Base-by-base conservation (phyloP, 1,140 invertebrate genomes). In the Orchesella cincta region DNA sequence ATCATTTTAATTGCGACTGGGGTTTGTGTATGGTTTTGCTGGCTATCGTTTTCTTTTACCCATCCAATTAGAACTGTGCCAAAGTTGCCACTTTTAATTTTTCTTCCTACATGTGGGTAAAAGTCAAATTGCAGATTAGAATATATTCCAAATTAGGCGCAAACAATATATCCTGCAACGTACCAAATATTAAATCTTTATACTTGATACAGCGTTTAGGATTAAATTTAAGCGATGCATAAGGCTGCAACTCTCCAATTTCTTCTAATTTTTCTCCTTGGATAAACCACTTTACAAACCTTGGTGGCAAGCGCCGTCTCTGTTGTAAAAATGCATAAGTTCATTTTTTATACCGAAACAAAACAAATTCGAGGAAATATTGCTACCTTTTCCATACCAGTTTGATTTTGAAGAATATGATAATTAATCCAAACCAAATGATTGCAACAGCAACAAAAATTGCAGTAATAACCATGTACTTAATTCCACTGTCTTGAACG, bases 1-100 rank as follows among this genome's bases (percentile, higher is more conserved):
- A 74, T 74, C 2, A 51, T 54, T n/a, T 74, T 74, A n/a, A 18
- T 33, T 20, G 73, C 73, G 28, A 74, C 57, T 75, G 39, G 39
- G 8, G 39, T 46, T n/a, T n/a, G n/a, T n/a, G n/a, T n/a, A n/a
- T n/a, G n/a, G n/a, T n/a, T n/a, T n/a, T n/a, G n/a, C n/a, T n/a
- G n/a, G 39, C 39, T 46, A 20, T 8, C 8, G 39, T 46, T 46
- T 8, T 46, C 39, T 46, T 46, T 46, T 8, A 46, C 8, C 39
- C 20, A 12, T 46, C 39, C 39, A 8, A 46, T 12, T 46, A 12
- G 39, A 20, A 46, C 39, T 20, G 8, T 46, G 39, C 39, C 39
- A 46, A 46, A 46, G 39, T 46, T 46, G 39, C 39, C 39, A 8
- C 39, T 20, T 46, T 46, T 46, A 8, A 46, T 8, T 46, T 46